Conservation (phyloP, 92 coral and sea anemone genomes). For the Blastomussa wellsi region DNA sequence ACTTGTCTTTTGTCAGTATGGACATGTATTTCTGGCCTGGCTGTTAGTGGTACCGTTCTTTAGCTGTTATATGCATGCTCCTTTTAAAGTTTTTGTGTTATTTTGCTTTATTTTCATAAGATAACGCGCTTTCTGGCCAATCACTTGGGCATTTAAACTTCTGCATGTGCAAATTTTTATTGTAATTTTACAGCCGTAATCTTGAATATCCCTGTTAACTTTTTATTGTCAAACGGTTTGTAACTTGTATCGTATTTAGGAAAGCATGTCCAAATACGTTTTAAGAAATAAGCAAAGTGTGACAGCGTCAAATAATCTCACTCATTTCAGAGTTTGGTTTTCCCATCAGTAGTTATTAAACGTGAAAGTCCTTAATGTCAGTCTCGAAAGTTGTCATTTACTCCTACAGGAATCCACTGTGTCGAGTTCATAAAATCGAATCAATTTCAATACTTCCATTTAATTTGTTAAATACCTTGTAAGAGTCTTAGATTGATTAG, state of each 20-base stretch:
- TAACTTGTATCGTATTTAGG: background rate
- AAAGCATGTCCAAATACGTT: background rate
- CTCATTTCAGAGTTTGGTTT: background rate
- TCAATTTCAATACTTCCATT: background rate
- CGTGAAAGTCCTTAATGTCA: background rate
- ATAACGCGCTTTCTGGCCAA: background rate
- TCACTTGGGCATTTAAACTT: background rate
- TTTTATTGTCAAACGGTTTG: background rate
- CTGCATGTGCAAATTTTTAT: background rate
- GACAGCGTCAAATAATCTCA: background rate
- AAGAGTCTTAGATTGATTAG: no score
- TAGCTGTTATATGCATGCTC: background rate
- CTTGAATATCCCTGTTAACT: background rate
- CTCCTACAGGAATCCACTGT: background rate
- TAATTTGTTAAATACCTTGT: no score
- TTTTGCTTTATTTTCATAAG: background rate
- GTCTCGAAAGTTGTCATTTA: background rate
- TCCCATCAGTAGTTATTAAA: background rate
- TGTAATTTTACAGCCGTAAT: conserved; percentile 6
- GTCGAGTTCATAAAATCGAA: background rate
- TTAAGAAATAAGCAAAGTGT: background rate
- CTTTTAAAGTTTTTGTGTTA: background rate
- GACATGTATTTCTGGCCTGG: background rate
- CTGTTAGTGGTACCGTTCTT: background rate
- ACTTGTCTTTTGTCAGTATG: background rate